A percentile compares a stretch with the other conserved stretches of the same genome.
Conservation (phyloP, 2,888 invertebrate species). For the Amphipoea lucens region DNA sequence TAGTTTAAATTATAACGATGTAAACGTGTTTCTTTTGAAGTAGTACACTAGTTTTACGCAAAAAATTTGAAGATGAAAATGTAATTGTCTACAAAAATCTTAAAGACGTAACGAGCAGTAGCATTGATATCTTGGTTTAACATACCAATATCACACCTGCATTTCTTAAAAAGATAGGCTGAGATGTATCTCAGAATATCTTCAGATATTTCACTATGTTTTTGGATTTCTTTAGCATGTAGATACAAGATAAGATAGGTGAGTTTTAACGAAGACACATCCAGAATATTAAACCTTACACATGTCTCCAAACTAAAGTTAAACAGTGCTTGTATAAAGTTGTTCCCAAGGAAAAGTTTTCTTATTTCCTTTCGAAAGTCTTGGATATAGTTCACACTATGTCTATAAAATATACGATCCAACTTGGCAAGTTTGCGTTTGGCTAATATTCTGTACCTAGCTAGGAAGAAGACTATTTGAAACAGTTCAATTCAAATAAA, state of each 20-base stretch:
- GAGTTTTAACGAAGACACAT: background rate
- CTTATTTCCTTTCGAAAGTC: conserved; percentile 30
- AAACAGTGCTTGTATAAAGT: background rate
- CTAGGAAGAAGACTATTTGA: background rate
- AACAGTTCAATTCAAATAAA: background rate
- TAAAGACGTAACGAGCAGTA: background rate
- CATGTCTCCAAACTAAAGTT: background rate
- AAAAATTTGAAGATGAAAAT: background rate
- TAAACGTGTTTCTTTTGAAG: background rate
- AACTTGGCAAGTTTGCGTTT: background rate
- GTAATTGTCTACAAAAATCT: background rate
- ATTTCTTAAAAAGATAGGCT: background rate
- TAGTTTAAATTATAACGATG: background rate
- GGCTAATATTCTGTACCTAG: background rate
- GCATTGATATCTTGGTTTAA: background rate
- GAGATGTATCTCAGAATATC: background rate
- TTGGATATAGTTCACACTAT: conserved; percentile 17
- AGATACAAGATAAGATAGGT: background rate
- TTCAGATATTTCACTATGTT: background rate
- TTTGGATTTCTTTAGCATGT: background rate
- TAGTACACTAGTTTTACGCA: background rate
- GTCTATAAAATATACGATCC: background rate
- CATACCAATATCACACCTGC: background rate
- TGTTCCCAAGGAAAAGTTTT: conserved; percentile 14
- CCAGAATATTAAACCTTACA: background rate